Evolutionary conservation across 37 sponge, comb jelly and placozoan species (phyloP).

Genomic region (Beroe forskalii): DNA sequence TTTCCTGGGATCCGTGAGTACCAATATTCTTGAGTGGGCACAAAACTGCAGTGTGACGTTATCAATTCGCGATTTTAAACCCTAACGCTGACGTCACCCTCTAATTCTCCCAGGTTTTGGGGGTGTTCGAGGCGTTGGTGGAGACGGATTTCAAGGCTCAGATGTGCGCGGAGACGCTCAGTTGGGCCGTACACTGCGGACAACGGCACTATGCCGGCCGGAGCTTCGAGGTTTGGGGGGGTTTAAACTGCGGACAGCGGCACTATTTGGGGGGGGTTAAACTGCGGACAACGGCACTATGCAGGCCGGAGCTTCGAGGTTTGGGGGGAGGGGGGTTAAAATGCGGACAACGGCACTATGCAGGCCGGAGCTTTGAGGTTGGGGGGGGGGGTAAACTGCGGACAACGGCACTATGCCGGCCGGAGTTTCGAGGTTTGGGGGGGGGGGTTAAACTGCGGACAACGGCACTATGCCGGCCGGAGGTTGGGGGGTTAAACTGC

Average conservation of each 20-base stretch:
- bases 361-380: conserved; percentile 42
- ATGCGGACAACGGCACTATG: conserved; percentile 32
- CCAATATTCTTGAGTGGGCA: too few relatives aligned
- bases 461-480: too few relatives aligned
- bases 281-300: conserved; percentile 33
- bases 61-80: too few relatives aligned
- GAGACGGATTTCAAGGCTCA: conserved; percentile 3
- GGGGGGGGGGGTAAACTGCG: conserved; percentile 24
- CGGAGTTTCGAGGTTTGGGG: too few relatives aligned
- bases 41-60: too few relatives aligned
- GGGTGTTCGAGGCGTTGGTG: conserved; percentile 40
- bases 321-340: conserved; percentile 10
- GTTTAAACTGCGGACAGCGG: too few relatives aligned
- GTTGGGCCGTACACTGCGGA: conserved; percentile 55
- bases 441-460: too few relatives aligned
- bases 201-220: conserved; percentile 58
- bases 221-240: conserved; percentile 65
- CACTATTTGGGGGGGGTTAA: too few relatives aligned
- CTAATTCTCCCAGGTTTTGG: conserved; percentile 36
- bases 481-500: too few relatives aligned
- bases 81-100: too few relatives aligned
- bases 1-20: not conserved
- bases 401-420: conserved; percentile 37
- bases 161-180: conserved; percentile 33
- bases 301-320: conserved; percentile 46